Evolutionary conservation across 2,888 invertebrate species (phyloP), one percentile per base, ranked within the genome.

Genomic region (Ecliptopera silaceata): DNA sequence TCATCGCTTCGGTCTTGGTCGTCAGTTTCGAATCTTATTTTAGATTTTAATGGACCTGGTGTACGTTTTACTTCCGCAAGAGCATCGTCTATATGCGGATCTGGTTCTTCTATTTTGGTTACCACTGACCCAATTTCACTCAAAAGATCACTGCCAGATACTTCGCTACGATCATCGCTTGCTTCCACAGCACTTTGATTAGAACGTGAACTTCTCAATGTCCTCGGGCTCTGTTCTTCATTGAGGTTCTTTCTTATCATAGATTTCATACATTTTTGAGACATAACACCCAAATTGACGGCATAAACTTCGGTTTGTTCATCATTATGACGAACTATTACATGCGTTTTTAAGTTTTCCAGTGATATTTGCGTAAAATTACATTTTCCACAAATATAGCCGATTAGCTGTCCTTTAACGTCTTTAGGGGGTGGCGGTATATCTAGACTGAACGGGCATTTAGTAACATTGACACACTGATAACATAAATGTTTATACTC

Each of bases 401-500:
- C 95, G 44, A 86, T 81, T 15, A 92, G 72, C 68, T 89, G 86
- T 0, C 87, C 87, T 55, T 79, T 79, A 0, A 65, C 59, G 50
- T 84, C 79, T 69, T 82, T 82, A 0, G 89, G 90, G 4, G 88
- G 86, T 4, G 87, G 78, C 6, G 91, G 91, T 51, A 90, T 86
- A 60, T 88, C 85, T 41, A 88, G 71, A 61, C 77, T 76, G 48
- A 81, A 82, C 1, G 82, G 69, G 72, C 88, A 75, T 66, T 72
- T 68, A 63, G 79, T 74, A 59, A 79, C 69, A 50, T 80, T 75
- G 2, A 79, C 67, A 65, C 96, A 97, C 43, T 86, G 82, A 0
- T 92, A 91, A 77, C 96, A 97, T 17, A 86, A 78, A 59, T 93
- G 94, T 51, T 94, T 91, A 67, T 94, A 95, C 81, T 97, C 97